Conservation (phyloP, 2,888 invertebrate genomes). For the Pelosia muscerda region DNA sequence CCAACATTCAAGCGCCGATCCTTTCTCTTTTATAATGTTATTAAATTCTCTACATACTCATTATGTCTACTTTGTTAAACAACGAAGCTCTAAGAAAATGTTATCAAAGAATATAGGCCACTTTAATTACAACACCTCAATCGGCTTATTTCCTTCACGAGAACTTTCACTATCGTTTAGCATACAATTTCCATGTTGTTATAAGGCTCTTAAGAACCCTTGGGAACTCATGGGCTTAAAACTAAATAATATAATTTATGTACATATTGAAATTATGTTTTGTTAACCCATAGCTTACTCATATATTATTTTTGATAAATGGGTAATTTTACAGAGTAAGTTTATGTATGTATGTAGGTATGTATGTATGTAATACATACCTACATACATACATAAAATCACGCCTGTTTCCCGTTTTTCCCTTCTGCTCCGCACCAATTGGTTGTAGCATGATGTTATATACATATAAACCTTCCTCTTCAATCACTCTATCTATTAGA, state of each 20-base stretch:
- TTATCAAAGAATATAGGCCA: conserved; percentile 4
- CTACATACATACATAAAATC: too few species aligned
- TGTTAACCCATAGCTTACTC: not conserved
- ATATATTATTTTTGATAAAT: too few species aligned
- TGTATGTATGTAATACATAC: too few species aligned
- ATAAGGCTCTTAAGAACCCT: conserved; percentile 16
- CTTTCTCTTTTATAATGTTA: too few species aligned
- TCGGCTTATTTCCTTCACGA: conserved; percentile 13
- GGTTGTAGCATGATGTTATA: too few species aligned
- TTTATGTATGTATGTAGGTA: too few species aligned
- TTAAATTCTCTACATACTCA: not conserved
- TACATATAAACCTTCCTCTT: too few species aligned
- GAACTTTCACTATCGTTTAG: conserved; percentile 17
- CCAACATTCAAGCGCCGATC: too few species aligned
- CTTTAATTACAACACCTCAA: conserved; percentile 10
- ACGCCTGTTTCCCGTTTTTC: too few species aligned
- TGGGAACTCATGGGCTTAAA: conserved; percentile 14
- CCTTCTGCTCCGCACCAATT: too few species aligned
- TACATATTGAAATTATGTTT: conserved; percentile 15
- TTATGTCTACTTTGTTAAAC: not conserved
- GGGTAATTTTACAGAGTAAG: too few species aligned
- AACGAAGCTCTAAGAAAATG: not conserved
- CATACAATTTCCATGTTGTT: conserved; percentile 28
- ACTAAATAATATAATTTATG: conserved; percentile 22
- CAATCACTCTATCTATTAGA: too few species aligned